These are phyloP conservation scores for Eupsittula cactorum DNA, from an alignment of 2,113 vertebrate genomes.

Conservation along the genomic window DNA sequence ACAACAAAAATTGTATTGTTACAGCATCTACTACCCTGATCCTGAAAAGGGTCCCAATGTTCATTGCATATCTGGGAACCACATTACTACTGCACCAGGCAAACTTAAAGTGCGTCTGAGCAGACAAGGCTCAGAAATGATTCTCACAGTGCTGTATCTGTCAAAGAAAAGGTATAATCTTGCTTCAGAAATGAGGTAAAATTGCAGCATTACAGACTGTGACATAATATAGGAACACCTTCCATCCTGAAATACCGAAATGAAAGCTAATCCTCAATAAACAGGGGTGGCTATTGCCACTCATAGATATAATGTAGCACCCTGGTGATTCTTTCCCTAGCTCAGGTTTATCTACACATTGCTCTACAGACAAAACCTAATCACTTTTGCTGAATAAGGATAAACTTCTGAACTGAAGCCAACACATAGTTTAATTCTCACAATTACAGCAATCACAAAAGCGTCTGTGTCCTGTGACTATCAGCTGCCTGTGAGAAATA, in stretches of 20 bases:
- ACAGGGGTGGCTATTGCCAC: neutral
- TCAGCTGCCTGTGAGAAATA: neutral
- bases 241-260: neutral
- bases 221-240: neutral
- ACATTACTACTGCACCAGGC: neutral
- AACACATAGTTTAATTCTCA: neutral
- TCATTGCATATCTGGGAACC: neutral
- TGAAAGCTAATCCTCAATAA: neutral
- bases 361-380: neutral
- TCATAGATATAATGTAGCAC: neutral
- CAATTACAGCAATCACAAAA: neutral
- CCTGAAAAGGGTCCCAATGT: neutral
- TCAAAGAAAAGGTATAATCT: neutral
- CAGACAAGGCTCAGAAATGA: neutral
- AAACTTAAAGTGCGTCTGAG: neutral
- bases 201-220: neutral
- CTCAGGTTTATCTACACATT: neutral
- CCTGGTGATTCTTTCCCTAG: neutral
- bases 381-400: constrained; percentile 25
- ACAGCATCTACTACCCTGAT: neutral
- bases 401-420: neutral
- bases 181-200: constrained; percentile 1
- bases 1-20: neutral
- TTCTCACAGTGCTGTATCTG: neutral
- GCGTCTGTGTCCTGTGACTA: neutral